Percentiles rank a stretch among this genome's conserved stretches.
Conservation (phyloP, 2,797 vertebrate genomes). For the Oryzias sinensis region DNA sequence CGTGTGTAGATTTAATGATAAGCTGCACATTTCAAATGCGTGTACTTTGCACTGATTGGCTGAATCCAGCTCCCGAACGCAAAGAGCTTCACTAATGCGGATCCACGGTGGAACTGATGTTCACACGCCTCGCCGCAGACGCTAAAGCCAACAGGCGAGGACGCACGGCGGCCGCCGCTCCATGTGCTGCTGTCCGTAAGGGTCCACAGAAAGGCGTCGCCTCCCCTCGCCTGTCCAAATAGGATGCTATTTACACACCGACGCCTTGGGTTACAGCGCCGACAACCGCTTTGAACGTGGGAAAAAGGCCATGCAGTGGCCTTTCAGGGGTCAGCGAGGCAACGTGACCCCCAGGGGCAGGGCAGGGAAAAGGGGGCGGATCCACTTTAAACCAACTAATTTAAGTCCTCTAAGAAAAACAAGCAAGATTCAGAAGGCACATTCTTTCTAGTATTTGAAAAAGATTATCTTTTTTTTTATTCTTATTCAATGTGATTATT, state of each 20-base stretch:
- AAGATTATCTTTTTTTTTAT: no score
- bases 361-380: background rate
- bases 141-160: slow-evolving; percentile 30
- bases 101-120: slow-evolving; percentile 7
- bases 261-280: slow-evolving; percentile 7
- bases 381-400: no score
- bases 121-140: slow-evolving; percentile 6
- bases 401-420: no score
- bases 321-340: slow-evolving; percentile 25
- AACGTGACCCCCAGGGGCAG: slow-evolving; percentile 35
- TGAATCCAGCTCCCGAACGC: background rate
- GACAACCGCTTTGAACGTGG: slow-evolving; percentile 4
- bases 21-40: background rate
- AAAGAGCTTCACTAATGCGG: background rate
- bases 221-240: background rate
- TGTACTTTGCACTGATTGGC: background rate
- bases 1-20: background rate
- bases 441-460: no score
- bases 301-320: slow-evolving; percentile 4
- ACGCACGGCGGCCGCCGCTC: no score
- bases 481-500: no score
- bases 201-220: background rate
- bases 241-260: background rate
- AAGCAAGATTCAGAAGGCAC: no score
- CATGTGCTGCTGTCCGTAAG: no score